A percentile compares a stretch with the other conserved stretches of the same genome.
phyloP scores from a whole-genome alignment of 2,888 invertebrate genomes.

The Nephrotoma flavescens region DNA sequence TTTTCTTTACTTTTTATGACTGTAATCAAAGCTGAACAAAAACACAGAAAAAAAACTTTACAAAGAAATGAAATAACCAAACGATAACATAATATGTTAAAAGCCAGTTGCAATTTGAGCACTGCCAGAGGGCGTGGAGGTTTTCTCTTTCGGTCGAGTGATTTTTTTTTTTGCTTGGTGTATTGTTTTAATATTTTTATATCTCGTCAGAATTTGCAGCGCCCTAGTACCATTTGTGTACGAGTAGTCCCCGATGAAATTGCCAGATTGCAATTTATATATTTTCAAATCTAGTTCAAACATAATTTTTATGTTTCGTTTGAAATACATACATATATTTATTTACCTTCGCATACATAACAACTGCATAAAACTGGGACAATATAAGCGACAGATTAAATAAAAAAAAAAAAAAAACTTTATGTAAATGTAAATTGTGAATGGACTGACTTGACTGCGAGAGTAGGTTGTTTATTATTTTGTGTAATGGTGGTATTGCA shows the following conservation, averaged over 20 bases:
- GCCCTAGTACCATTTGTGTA: neutral
- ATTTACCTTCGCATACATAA: neutral
- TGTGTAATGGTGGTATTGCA: neutral
- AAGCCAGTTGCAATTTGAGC: constrained; percentile 6
- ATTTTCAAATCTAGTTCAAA: neutral
- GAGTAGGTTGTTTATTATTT: neutral
- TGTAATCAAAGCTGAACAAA: neutral
- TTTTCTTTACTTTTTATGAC: neutral
- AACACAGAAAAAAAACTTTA: neutral
- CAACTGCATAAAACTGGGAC: neutral
- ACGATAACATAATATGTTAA: neutral
- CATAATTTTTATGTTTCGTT: neutral
- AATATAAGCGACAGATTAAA: neutral
- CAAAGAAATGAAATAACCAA: neutral
- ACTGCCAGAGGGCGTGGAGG: constrained; percentile 6
- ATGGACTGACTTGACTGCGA: neutral
- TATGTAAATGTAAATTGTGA: neutral
- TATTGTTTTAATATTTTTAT: neutral
- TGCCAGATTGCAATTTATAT: neutral
- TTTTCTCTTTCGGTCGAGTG: constrained; percentile 4
- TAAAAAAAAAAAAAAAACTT: neutral
- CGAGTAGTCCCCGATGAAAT: neutral
- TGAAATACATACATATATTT: neutral
- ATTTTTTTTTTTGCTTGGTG: neutral
- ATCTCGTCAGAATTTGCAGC: neutral